These are phyloP conservation scores for Cyrtodaria siliqua DNA, from an alignment of 2,888 invertebrate species.

Conservation along the genomic window DNA sequence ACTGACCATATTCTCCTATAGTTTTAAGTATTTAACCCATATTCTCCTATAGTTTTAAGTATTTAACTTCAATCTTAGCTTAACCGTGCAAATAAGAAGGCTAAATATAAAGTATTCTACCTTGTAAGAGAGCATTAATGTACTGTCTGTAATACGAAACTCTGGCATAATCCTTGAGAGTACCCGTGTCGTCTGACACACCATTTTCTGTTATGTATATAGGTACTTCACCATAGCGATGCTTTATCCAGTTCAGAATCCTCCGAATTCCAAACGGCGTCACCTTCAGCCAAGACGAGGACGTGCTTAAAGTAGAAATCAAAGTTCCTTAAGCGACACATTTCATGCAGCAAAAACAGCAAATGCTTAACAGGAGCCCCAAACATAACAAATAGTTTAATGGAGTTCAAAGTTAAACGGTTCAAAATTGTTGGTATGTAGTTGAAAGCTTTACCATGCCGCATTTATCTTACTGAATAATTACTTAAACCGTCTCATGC, in stretches of 20 bases:
- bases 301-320: constrained; percentile 55
- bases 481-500: too few species aligned
- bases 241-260: constrained; percentile 70
- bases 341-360: neutral
- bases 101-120: constrained; percentile 35
- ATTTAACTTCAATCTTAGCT: too few species aligned
- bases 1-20: too few species aligned
- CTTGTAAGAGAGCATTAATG: constrained; percentile 65
- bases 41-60: too few species aligned
- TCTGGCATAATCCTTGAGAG: constrained; percentile 53
- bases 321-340: neutral
- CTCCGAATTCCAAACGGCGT: constrained; percentile 69
- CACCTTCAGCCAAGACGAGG: constrained; percentile 64
- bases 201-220: constrained; percentile 77
- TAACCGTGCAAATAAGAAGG: too few species aligned
- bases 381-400: too few species aligned
- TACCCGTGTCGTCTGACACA: constrained; percentile 67
- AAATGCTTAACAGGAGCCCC: neutral
- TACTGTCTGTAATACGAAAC: constrained; percentile 57
- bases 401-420: too few species aligned
- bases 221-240: constrained; percentile 64
- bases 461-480: too few species aligned
- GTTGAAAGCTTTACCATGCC: too few species aligned
- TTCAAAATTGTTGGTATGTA: too few species aligned
- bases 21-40: too few species aligned